Conservation (phyloP, 2,113 vertebrate species). For the Rallus limicola region DNA sequence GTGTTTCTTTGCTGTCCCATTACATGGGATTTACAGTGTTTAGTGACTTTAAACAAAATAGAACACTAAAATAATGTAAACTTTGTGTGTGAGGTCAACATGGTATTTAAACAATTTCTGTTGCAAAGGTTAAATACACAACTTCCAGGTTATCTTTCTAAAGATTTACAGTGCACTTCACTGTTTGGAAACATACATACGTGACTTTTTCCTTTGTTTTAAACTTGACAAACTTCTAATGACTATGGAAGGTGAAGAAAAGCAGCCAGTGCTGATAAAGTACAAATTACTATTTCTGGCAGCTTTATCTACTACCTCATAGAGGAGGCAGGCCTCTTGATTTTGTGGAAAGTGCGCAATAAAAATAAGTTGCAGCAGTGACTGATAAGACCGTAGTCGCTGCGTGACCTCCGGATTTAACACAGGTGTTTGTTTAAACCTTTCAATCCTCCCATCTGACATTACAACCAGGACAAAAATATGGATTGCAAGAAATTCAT, state of each 20-base stretch:
- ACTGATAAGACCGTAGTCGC: background rate
- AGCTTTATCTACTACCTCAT: background rate
- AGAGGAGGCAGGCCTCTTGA: background rate
- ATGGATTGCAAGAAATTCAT: conserved; percentile 15
- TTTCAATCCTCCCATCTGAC: conserved; percentile 7
- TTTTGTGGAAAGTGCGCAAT: conserved; percentile 25
- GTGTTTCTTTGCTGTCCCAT: background rate
- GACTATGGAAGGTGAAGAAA: background rate
- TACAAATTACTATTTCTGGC: background rate
- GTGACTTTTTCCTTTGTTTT: background rate
- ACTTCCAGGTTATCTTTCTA: background rate
- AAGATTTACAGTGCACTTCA: background rate
- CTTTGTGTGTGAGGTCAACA: background rate
- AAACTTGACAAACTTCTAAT: background rate
- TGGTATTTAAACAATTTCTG: background rate
- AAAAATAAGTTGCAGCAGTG: conserved; percentile 37
- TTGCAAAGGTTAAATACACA: background rate
- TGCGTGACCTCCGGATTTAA: conserved; percentile 1
- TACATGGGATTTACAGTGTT: background rate
- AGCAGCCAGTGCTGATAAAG: background rate
- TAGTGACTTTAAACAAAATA: background rate
- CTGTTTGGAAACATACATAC: background rate
- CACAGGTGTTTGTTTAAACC: conserved; percentile 46
- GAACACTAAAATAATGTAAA: background rate
- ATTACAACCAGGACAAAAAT: conserved; percentile 18